A percentile compares a stretch with the other conserved stretches of the same genome.
These are phyloP conservation scores for Lophotriccus pileatus DNA, from an alignment of 2,797 vertebrate genomes.

Conservation along the genomic window DNA sequence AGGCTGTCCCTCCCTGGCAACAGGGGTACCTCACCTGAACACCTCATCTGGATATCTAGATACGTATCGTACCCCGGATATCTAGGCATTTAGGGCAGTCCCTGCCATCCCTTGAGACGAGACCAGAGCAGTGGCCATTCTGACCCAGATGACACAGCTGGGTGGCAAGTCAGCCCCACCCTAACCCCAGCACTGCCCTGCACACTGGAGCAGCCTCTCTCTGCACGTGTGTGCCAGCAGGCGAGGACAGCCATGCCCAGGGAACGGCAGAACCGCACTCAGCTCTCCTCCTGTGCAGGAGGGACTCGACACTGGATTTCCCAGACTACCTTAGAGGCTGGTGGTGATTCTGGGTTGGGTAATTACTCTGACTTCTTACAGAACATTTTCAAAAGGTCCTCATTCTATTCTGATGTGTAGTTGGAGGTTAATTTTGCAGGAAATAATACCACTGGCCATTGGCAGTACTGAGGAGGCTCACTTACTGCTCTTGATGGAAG, in stretches of 20 bases:
- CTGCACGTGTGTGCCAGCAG: background rate
- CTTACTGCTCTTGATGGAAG: background rate
- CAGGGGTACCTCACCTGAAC: background rate
- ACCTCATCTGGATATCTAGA: background rate
- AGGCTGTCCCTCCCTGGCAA: background rate
- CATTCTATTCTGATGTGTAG: background rate
- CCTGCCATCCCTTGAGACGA: background rate
- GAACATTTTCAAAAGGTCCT: background rate
- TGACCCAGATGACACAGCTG: background rate
- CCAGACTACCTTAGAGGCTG: background rate
- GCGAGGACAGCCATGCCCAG: background rate
- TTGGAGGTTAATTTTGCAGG: background rate
- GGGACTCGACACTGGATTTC: background rate
- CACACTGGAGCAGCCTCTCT: background rate
- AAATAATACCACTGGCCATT: background rate
- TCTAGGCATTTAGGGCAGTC: background rate
- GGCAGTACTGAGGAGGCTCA: background rate
- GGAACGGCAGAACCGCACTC: background rate
- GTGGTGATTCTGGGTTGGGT: background rate
- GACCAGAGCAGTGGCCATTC: accelerated
- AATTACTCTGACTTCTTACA: background rate
- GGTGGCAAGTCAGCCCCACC: accelerated
- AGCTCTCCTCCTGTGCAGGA: background rate
- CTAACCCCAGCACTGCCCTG: background rate
- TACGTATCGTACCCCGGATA: background rate